Evolutionary conservation across 2,113 vertebrate species (phyloP).

Genomic region (Callorhinus ursinus): DNA sequence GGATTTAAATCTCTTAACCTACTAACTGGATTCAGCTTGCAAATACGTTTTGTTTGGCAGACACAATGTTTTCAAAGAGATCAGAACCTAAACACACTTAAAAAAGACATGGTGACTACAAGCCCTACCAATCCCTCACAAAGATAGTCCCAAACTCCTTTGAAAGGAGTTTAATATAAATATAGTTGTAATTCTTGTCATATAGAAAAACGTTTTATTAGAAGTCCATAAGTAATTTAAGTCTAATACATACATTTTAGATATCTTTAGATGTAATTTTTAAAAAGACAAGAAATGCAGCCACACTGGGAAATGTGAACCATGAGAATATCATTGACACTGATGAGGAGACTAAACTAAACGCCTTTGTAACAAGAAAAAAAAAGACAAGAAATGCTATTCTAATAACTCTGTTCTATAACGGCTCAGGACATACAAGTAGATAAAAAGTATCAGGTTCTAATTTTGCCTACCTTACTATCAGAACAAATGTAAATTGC

Average conservation of each 20-base stretch:
- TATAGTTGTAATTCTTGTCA: neutral
- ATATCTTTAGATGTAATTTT: conserved; percentile 54
- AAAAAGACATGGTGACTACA: conserved; percentile 22
- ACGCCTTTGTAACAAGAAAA: too few species aligned
- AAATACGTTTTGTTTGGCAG: conserved; percentile 25
- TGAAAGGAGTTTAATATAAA: conserved; percentile 50
- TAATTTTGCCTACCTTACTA: neutral
- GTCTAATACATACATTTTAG: conserved; percentile 3
- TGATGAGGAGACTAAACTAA: too few species aligned
- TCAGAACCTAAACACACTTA: conserved; percentile 43
- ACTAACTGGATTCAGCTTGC: neutral
- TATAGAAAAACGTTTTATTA: conserved; percentile 28
- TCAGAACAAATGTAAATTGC: conserved; percentile 33
- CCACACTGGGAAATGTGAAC: too few species aligned
- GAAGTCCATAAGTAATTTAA: neutral
- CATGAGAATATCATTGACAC: too few species aligned
- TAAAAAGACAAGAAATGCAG: conserved; percentile 36
- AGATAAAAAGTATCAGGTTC: neutral
- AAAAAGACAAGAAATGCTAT: conserved; percentile 46
- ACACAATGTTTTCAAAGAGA: conserved; percentile 7
- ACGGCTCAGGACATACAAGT: conserved; percentile 14
- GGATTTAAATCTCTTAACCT: neutral
- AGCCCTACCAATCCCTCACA: neutral
- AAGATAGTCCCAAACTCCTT: conserved; percentile 7
- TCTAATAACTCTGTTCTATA: conserved; percentile 52